phyloP scores from a whole-genome alignment of 23 tunicate species.

The Styela clava region DNA sequence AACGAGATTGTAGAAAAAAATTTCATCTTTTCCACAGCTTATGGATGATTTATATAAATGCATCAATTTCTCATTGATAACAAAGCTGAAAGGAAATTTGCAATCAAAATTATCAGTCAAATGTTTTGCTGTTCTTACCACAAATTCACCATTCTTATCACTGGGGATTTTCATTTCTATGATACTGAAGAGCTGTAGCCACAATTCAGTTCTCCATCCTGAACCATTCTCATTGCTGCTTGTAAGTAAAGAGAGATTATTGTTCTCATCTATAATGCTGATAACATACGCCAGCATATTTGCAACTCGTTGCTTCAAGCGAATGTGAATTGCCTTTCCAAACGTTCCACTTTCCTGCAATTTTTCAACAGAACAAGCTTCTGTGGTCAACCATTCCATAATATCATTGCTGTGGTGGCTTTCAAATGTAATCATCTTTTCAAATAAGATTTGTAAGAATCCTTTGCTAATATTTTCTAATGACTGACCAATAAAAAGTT shows the following conservation, averaged over 20 bases:
- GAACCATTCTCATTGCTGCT: not conserved
- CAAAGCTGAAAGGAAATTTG: not conserved
- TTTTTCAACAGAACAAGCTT: conserved; percentile 45
- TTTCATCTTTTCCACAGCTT: not conserved
- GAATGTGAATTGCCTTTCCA: conserved; percentile 34
- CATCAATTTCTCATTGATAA: not conserved
- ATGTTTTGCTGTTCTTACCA: not conserved
- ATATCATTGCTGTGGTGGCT: not conserved
- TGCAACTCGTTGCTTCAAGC: conserved; percentile 23
- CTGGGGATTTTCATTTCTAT: not conserved
- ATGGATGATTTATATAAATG: not conserved
- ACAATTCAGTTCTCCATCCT: not conserved
- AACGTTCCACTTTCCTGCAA: conserved; percentile 69
- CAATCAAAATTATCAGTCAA: not conserved
- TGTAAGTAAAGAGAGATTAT: conserved; percentile 33
- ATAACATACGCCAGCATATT: conserved; percentile 35
- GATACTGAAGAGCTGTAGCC: not conserved
- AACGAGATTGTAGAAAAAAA: too few relatives aligned
- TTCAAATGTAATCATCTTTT: not conserved
- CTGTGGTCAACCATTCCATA: conserved; percentile 31
- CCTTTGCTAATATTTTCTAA: not conserved
- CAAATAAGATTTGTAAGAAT: not conserved
- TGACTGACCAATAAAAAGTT: not conserved
- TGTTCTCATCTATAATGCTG: conserved; percentile 32
- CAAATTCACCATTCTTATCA: not conserved